A percentile compares a stretch with the other conserved stretches of the same genome.
Evolutionary conservation across 2,888 invertebrate genomes (phyloP).

Genomic region (Steromphala cineraria): DNA sequence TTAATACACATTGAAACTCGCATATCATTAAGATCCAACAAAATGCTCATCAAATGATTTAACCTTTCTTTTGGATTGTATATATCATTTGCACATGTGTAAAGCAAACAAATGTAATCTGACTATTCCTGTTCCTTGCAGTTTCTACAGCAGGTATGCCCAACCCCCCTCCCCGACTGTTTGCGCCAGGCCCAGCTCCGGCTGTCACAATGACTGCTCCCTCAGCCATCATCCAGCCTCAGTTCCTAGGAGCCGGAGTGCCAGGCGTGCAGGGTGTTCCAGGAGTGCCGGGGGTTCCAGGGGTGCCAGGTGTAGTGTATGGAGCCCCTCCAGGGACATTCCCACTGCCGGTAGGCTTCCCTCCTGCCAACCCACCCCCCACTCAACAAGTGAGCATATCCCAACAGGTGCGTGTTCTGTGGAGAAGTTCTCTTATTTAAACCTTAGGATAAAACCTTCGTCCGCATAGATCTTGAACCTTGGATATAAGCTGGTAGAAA

Average conservation of each 20-base stretch:
- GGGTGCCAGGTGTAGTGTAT: conserved; percentile 43
- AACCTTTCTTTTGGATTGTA: neutral
- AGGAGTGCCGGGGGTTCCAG: neutral
- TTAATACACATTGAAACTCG: too few relatives aligned
- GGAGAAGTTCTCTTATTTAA: too few relatives aligned
- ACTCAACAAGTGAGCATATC: conserved; percentile 22
- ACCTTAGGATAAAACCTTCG: too few relatives aligned
- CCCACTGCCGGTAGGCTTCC: conserved; percentile 48
- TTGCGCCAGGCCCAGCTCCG: conserved; percentile 35
- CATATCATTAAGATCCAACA: too few relatives aligned
- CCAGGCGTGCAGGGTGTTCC: neutral
- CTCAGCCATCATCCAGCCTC: conserved; percentile 36
- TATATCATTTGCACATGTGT: neutral
- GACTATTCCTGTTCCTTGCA: conserved; percentile 10
- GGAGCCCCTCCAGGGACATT: conserved; percentile 42
- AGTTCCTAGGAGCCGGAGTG: conserved; percentile 41
- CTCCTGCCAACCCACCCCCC: conserved; percentile 42
- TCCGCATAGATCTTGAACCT: too few relatives aligned
- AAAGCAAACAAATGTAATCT: neutral
- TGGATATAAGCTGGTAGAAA: too few relatives aligned
- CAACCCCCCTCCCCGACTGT: conserved; percentile 38
- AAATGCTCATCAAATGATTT: neutral
- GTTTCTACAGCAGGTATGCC: conserved; percentile 41
- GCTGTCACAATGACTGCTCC: conserved; percentile 26
- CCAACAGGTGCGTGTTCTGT: too few relatives aligned